Percentiles rank a stretch among this genome's conserved stretches.
Conservation (phyloP, 2,113 vertebrate species). For the Phylloscopus trochilus region DNA sequence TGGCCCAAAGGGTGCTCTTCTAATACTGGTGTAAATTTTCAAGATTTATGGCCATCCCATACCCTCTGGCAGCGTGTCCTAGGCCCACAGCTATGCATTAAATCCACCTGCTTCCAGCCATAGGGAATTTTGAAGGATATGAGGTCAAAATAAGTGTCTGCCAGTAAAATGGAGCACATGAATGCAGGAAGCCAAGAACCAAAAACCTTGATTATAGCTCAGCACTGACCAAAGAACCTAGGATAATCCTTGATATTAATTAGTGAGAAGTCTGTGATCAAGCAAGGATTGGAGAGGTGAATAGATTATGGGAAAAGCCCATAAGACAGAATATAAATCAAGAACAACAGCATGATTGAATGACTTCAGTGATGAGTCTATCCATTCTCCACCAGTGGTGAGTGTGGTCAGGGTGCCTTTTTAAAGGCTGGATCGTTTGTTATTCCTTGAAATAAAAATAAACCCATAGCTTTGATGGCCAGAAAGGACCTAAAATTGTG, state of each 20-base stretch:
- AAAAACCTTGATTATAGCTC: not conserved
- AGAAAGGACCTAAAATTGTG: not conserved
- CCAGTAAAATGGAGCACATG: not conserved
- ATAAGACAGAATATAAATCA: not conserved
- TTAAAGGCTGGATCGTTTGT: not conserved
- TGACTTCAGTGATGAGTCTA: not conserved
- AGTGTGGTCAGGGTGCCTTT: not conserved
- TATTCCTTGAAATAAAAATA: not conserved
- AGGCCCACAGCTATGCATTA: not conserved
- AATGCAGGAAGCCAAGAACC: not conserved
- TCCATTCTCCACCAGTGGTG: not conserved
- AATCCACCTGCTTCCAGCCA: not conserved
- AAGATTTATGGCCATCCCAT: not conserved
- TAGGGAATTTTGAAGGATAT: not conserved
- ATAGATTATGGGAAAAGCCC: not conserved
- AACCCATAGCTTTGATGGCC: not conserved
- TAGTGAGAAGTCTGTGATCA: not conserved
- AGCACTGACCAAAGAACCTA: not conserved
- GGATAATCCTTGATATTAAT: not conserved
- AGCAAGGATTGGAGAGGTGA: not conserved
- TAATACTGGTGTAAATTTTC: not conserved
- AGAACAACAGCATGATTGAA: rapidly evolving
- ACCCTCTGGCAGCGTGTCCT: rapidly evolving
- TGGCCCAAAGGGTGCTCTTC: not conserved
- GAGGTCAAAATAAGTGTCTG: not conserved